Base-by-base conservation (phyloP, 2,888 invertebrate species). In the Morpho achilles region DNA sequence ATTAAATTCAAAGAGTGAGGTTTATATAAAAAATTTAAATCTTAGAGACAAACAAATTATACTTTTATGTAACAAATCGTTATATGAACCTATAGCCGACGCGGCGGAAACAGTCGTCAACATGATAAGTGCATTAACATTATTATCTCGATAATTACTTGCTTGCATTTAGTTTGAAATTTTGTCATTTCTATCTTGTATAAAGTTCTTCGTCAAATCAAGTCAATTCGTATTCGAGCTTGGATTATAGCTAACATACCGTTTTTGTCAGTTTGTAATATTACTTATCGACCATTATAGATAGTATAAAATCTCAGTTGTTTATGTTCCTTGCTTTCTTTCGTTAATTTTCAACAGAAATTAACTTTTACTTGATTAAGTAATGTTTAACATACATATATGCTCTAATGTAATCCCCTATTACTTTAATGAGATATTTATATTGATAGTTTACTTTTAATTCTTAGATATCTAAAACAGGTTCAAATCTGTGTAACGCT, bases 121-220 rank as follows among this genome's bases (percentile, higher is more conserved):
- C 85, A 87, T 80, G 87, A 89, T 88, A 88, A 89, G 87, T 88
- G 87, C 88, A 89, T 89, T 89, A 89, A 87, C 89, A 90, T 90
- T 89, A 87, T 87, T 89, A 89, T 89, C 89, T 87, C 82, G 76
- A 86, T 87, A 88, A 90, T 90, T 90, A 88, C 87, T 87, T 82
- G 82, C 83, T 80, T 87, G 87, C 86, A 87, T 88, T 89, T 87
- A 84, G 81, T 83, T 88, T 82, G 82, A 88, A 87, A 43, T 7
- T 43, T 43, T 43, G 8, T 43, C 7, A 43, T 43, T 43, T 43
- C 7, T 43, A 9, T 43, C 43, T 43, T 43, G 7, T 43, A 43
- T 3, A 7, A 43, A 43, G 43, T 52, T 42, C 23, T 8, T 52
- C 52, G 8, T 8, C 23, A n/a, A 47, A 46, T 44, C 10, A 16